phyloP scores from a whole-genome alignment of 2,888 invertebrate genomes.

The Lomographa bimaculata region DNA sequence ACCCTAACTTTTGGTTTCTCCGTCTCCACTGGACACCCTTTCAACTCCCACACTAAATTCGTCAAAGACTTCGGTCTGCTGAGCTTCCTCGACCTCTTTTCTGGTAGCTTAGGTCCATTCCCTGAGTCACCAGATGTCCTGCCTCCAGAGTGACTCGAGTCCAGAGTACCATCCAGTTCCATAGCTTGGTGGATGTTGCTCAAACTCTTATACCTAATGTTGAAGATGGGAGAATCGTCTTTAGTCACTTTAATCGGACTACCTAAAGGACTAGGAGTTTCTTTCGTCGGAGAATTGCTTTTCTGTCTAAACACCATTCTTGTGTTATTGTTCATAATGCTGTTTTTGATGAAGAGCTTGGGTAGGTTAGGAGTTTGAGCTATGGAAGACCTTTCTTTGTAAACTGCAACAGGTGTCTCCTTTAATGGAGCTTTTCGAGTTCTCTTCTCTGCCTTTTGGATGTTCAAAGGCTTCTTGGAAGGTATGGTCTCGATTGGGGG shows the following conservation, averaged over 20 bases:
- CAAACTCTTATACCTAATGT: conserved; percentile 88
- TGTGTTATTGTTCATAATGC: conserved; percentile 85
- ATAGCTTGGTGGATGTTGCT: conserved; percentile 89
- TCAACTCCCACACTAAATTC: conserved; percentile 93
- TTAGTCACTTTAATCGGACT: conserved; percentile 83
- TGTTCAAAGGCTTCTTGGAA: conserved; percentile 87
- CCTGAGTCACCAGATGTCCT: conserved; percentile 93
- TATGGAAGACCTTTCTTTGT: conserved; percentile 83
- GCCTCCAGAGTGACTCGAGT: conserved; percentile 95
- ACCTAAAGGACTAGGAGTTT: conserved; percentile 85
- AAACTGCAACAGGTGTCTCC: conserved; percentile 80
- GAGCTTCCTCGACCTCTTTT: conserved; percentile 91
- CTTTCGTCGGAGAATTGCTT: conserved; percentile 88
- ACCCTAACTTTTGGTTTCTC: conserved; percentile 78
- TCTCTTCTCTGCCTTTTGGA: conserved; percentile 87
- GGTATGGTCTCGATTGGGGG: conserved; percentile 97
- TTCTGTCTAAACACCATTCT: conserved; percentile 87
- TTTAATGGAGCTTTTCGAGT: conserved; percentile 86
- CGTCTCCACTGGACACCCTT: conserved; percentile 72
- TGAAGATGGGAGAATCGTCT: conserved; percentile 90
- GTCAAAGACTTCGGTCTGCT: conserved; percentile 93
- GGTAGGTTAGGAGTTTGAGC: conserved; percentile 84
- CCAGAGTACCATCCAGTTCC: conserved; percentile 92
- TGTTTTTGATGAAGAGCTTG: conserved; percentile 92
- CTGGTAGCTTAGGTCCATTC: conserved; percentile 90